phyloP scores from a whole-genome alignment of 2,113 vertebrate genomes.

The Steatornis caripensis region DNA sequence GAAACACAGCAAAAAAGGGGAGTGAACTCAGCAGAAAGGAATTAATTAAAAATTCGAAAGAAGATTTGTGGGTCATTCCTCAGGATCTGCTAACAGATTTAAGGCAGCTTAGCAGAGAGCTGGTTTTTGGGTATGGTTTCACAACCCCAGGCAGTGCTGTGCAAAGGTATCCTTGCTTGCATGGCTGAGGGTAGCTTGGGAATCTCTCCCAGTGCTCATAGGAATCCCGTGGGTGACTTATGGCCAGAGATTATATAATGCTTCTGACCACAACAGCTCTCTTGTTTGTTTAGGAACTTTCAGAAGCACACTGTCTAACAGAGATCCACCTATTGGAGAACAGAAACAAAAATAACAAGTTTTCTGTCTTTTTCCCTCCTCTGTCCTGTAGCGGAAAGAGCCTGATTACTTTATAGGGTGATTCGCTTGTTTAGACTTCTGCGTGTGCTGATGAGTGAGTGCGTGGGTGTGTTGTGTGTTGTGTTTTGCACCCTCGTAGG shows the following conservation, averaged over 20 bases:
- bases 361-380: background rate
- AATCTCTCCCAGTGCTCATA: background rate
- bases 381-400: background rate
- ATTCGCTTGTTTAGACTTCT: background rate
- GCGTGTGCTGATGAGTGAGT: background rate
- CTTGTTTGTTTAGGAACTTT: background rate
- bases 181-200: background rate
- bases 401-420: background rate
- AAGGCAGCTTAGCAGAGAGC: background rate
- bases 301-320: background rate
- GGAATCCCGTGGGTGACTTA: background rate
- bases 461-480: background rate
- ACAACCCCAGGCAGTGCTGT: background rate
- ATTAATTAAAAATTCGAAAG: constrained; percentile 30
- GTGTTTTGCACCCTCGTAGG: background rate
- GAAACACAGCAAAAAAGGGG: constrained; percentile 45
- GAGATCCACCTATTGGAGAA: background rate
- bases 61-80: constrained; percentile 36
- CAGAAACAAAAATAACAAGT: background rate
- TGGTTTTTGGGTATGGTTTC: background rate
- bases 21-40: constrained; percentile 51
- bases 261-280: background rate
- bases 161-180: background rate
- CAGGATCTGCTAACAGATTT: background rate
- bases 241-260: rapidly evolving